Evolutionary conservation across 2,797 vertebrate genomes (phyloP), one percentile per base, ranked within the genome.

Genomic region (Toxotes lorentzi): DNA sequence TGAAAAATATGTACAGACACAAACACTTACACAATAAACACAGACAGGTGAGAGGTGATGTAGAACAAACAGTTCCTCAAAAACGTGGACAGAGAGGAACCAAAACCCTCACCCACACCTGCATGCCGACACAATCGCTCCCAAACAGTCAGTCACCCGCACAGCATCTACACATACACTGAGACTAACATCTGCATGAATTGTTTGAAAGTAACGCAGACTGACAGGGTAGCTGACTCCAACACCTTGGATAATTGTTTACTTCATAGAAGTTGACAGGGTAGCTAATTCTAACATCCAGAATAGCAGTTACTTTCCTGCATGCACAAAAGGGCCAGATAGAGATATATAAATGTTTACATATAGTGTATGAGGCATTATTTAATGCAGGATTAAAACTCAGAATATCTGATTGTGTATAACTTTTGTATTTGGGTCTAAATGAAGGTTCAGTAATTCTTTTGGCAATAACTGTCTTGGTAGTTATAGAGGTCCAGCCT

Each of bases 281-380:
- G 56, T 23, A 63, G 70, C 80, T 51, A 63, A 84, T 81, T 61
- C 74, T 50, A 65, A 75, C 69, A 74, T 54, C 66, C 21, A 72
- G 19, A 54, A 73, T 48, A 70, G 24, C 9, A 50, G 41, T 35
- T 24, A n/a, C 19, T 50, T n/a, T 53, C 16, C 47, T 50, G 21
- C 8, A 41, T 13, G 23, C 17, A 64, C 43, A 58, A 45, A 48
- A 19, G 12, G 34, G 43, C 4, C 23, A 65, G 14, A 35, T 50
- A 50, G 23, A 43, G 7, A 19, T 32, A 43, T 34, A 10, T 45
- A 5, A 59, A 53, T 35, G 40, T 40, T 47, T 34, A 17, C n/a
- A 72, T 35, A 56, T 3, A 27, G 27, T 27, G 27, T 0, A 35
- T 8, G 32, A 54, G 45, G 11, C 8, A 23, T 7, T 4, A 16